phyloP scores from a whole-genome alignment of 1,140 invertebrate species.

The Trichonephila clavata region DNA sequence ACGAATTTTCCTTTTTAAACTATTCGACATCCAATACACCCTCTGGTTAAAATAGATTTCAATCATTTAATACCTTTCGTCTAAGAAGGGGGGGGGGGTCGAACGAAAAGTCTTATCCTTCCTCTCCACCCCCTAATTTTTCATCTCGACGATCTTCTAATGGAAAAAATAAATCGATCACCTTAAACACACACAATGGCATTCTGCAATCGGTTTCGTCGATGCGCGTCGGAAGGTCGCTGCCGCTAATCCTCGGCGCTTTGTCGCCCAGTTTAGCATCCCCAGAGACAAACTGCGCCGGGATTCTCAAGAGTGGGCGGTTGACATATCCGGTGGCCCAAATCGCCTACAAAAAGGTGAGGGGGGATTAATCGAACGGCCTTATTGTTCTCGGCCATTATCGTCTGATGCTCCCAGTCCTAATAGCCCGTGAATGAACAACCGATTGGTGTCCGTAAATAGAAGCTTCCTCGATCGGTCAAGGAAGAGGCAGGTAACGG shows the following conservation, averaged over 20 bases:
- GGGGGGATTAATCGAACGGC: conserved; percentile 25
- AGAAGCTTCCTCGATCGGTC: neutral
- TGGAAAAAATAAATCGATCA: too few species aligned
- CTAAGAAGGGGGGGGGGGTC: too few species aligned
- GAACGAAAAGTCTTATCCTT: too few species aligned
- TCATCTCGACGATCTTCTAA: too few species aligned
- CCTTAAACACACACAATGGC: too few species aligned
- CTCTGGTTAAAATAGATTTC: neutral
- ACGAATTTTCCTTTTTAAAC: too few species aligned
- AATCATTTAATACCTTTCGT: too few species aligned
- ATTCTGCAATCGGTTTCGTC: too few species aligned
- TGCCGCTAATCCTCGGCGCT: neutral
- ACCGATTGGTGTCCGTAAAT: neutral
- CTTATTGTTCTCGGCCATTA: neutral
- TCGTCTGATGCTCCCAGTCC: neutral
- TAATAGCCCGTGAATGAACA: neutral
- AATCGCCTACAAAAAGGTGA: conserved; percentile 17
- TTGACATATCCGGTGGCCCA: conserved; percentile 25
- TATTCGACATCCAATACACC: neutral
- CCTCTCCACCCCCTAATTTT: too few species aligned
- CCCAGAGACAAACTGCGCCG: neutral
- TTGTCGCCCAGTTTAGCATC: neutral
- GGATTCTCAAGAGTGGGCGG: neutral
- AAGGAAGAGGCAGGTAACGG: neutral
- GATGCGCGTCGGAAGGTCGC: neutral